A percentile compares a stretch with the other conserved stretches of the same genome.
phyloP scores from a whole-genome alignment of 2,888 invertebrate genomes.

The Panopea generosa region DNA sequence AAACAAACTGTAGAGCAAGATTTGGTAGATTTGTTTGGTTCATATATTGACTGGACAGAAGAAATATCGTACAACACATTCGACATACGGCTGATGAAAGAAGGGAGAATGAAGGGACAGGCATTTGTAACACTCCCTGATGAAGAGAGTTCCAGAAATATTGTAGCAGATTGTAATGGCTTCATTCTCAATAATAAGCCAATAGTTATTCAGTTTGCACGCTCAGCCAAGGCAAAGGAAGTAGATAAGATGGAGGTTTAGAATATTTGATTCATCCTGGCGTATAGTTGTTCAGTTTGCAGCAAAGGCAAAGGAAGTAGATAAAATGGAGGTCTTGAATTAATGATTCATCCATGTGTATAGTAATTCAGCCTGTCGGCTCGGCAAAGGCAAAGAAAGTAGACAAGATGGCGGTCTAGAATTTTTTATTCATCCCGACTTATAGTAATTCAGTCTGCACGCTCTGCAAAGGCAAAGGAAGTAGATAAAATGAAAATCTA shows the following conservation, averaged over 20 bases:
- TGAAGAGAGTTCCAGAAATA: constrained; percentile 89
- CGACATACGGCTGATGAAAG: constrained; percentile 94
- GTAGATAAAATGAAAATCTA: constrained; percentile 45
- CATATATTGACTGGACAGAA: constrained; percentile 87
- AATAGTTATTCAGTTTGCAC: constrained; percentile 90
- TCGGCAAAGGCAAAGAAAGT: too few species aligned
- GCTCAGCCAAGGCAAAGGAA: constrained; percentile 69
- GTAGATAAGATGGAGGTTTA: constrained; percentile 37
- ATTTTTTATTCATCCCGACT: too few species aligned
- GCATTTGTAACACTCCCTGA: constrained; percentile 95
- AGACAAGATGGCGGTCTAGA: too few species aligned
- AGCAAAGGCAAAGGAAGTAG: too few species aligned
- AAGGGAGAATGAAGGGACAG: constrained; percentile 98
- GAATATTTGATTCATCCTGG: too few species aligned
- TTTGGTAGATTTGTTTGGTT: constrained; percentile 91
- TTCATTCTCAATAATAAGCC: constrained; percentile 94
- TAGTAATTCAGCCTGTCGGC: too few species aligned
- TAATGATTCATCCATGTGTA: background rate
- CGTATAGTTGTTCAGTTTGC: too few species aligned
- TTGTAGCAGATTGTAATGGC: constrained; percentile 94
- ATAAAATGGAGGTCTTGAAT: too few species aligned
- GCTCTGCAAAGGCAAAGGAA: constrained; percentile 69
- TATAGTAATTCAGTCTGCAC: constrained; percentile 90
- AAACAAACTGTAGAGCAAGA: constrained; percentile 90
- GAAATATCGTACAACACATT: constrained; percentile 85